Evolutionary conservation across 2,888 invertebrate genomes (phyloP), one percentile per base, ranked within the genome.

Genomic region (Willowsia nigromaculata): DNA sequence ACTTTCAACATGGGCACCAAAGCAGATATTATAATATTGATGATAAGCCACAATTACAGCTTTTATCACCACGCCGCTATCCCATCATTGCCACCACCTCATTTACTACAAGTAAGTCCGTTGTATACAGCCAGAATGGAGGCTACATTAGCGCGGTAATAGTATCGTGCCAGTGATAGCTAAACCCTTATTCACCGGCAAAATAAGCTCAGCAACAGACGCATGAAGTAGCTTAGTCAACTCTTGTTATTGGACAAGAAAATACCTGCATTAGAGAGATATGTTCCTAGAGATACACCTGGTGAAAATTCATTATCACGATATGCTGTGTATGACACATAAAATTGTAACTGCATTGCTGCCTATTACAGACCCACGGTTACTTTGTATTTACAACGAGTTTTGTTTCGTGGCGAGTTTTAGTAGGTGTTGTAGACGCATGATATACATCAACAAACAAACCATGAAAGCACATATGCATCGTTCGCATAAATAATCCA

Each of bases 281-380:
- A 18, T 78, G 53, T 15, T 78, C 50, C 9, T 78, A 9, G 18
- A 11, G 53, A 53, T 78, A 78, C 78, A 78, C 78, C 56, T 78
- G 78, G 53, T 78, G 53, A 78, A 76, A 76, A 53, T 78, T 78
- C 56, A 53, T 78, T 78, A 78, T 78, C 56, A 78, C 56, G 76
- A 50, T 13, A n/a, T 27, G 9, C 76, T 50, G 50, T 40, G 71
- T 76, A 76, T 30, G 47, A 18, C 50, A 76, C 27, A 78, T 74
- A 56, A 76, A 53, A 53, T 33, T 78, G 78, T 78, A 78, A 78
- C 78, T 78, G 78, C 78, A 78, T 56, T 78, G 78, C 78, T 78
- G 15, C 53, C 56, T 78, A 33, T n/a, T 76, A 27, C 76, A 50
- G 30, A 53, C 53, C 30, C 56, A 33, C 18, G 18, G 33, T 78